A percentile compares a stretch with the other conserved stretches of the same genome.
These are phyloP conservation scores for Phalacrocorax aristotelis DNA, from an alignment of 2,113 vertebrate species.

Conservation along the genomic window DNA sequence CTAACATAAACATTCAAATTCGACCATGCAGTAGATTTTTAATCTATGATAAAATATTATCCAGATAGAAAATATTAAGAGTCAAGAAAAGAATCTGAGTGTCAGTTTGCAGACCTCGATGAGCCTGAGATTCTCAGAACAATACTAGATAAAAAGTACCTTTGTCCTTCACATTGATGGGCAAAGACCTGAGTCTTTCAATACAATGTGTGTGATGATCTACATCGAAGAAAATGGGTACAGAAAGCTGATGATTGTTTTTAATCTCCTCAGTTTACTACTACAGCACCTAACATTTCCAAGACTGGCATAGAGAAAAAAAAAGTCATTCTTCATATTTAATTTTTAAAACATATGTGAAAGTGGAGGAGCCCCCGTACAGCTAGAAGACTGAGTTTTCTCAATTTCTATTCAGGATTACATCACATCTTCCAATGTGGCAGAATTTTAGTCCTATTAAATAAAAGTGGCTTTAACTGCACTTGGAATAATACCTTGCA, in stretches of 20 bases:
- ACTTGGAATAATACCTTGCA: background rate
- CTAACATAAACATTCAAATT: background rate
- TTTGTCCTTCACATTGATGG: background rate
- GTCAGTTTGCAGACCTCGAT: background rate
- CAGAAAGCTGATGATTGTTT: background rate
- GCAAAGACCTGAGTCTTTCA: background rate
- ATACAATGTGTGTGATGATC: background rate
- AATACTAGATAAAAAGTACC: background rate
- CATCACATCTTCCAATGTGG: background rate
- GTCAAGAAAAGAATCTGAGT: background rate
- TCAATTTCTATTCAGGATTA: background rate
- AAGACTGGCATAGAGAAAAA: background rate
- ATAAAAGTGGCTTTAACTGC: background rate
- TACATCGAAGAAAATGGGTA: background rate
- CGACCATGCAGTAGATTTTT: background rate
- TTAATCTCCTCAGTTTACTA: background rate
- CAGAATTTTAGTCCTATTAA: background rate
- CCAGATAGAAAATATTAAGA: background rate
- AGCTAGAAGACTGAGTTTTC: background rate
- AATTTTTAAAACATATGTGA: background rate
- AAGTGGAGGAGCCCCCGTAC: background rate
- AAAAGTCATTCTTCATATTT: background rate
- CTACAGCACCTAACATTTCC: background rate
- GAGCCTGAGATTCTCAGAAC: background rate
- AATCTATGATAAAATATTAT: background rate